Conservation (phyloP, 2,888 invertebrate genomes). For the Athalia rosae region DNA sequence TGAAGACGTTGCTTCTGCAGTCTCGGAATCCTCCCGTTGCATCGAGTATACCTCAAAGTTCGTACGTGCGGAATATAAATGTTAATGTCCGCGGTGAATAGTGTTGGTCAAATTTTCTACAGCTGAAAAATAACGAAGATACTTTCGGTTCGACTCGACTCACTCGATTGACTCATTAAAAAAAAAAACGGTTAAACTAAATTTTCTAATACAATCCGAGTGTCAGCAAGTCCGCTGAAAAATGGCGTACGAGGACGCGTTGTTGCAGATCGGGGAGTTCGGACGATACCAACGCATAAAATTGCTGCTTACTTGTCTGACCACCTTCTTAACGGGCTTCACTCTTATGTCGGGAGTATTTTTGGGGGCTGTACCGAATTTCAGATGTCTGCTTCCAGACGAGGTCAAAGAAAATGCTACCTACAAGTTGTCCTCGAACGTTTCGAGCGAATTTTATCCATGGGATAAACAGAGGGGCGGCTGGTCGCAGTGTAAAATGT, state of each 20-base stretch:
- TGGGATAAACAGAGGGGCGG: conserved; percentile 73
- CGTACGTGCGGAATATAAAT: no score
- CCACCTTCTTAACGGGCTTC: conserved; percentile 83
- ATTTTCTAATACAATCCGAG: no score
- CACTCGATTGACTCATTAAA: no score
- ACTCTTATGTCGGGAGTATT: conserved; percentile 85
- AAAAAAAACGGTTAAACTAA: no score
- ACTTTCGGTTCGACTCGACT: no score
- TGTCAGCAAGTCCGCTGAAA: background rate
- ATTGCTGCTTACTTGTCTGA: conserved; percentile 81
- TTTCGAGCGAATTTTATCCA: conserved; percentile 76
- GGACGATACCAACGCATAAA: conserved; percentile 82
- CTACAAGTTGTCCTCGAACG: conserved; percentile 72
- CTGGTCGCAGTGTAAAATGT: conserved; percentile 75
- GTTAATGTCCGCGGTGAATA: no score
- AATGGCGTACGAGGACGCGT: conserved; percentile 84
- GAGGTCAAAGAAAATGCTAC: conserved; percentile 75
- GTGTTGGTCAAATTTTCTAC: no score
- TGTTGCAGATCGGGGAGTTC: conserved; percentile 81
- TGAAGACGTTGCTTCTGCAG: no score
- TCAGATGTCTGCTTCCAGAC: conserved; percentile 78
- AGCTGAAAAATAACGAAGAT: no score
- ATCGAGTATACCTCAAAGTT: no score
- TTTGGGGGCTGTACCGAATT: conserved; percentile 79
- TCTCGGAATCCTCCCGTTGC: no score